Base-by-base conservation (phyloP, 2,888 invertebrate genomes). In the Vesta saturnalis region DNA sequence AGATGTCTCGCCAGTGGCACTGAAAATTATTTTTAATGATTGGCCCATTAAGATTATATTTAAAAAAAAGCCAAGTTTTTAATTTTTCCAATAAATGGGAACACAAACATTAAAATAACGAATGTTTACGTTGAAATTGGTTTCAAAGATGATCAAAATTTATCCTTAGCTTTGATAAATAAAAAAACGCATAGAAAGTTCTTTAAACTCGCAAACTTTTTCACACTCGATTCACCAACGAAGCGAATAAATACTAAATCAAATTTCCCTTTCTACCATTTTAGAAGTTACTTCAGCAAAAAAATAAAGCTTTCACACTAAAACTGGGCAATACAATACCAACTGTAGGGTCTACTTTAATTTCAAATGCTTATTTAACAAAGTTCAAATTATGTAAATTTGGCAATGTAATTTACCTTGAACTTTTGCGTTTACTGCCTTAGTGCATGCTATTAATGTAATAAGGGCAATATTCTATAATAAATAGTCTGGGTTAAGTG, bases 111-210 rank as follows among this genome's bases (percentile, higher is more conserved):
- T 39, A 39, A 39, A 39, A 39, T 39, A 39, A 39, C 39, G 39
- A 39, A n/a, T 39, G 39, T 39, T 39, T 39, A 39, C n/a, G 39
- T 39, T 39, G 12, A n/a, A 39, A n/a, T n/a, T 39, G 39, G 39
- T n/a, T 39, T 39, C 39, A 39, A 39, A 39, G 39, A 39, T 39
- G 39, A 39, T 39, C 39, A n/a, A 39, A 39, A n/a, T 39, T 39
- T 39, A n/a, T n/a, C n/a, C 12, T 10, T n/a, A 39, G 39, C 39
- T 39, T 39, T 39, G 39, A 39, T 39, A 39, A 39, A 39, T 39
- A 39, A 39, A n/a, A 8, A n/a, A 39, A 39, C 2, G 2, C n/a
- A 39, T n/a, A 39, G n/a, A n/a, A 39, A 39, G 39, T 39, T 39
- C 8, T n/a, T 23, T 5, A 23, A 23, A 23, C 23, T 5, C 12